Evolutionary conservation across 2,888 invertebrate species (phyloP).

Genomic region (Amphipoea oculea): DNA sequence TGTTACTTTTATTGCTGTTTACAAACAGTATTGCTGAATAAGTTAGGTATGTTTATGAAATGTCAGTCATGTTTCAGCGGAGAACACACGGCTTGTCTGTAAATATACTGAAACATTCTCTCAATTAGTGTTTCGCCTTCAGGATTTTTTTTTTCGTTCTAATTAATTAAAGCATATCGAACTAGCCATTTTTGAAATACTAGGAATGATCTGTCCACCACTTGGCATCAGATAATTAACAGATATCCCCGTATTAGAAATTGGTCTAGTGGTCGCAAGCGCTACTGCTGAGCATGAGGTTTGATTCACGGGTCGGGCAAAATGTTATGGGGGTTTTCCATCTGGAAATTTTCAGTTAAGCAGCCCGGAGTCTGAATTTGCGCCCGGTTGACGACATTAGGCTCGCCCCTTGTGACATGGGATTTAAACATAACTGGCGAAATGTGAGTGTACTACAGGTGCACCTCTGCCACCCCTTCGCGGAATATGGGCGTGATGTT

Average conservation of each 20-base stretch:
- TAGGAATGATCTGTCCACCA: not conserved
- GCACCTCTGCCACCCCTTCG: no score
- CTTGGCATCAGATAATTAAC: not conserved
- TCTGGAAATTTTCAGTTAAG: no score
- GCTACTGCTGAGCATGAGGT: not conserved
- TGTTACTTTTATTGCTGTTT: slow-evolving; percentile 47
- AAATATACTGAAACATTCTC: slow-evolving; percentile 4
- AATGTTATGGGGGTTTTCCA: no score
- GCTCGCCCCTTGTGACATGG: no score
- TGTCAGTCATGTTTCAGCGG: not conserved
- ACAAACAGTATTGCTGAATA: slow-evolving; percentile 46
- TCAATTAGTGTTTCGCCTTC: slow-evolving; percentile 6
- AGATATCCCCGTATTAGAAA: not conserved
- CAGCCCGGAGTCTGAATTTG: no score
- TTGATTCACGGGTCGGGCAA: no score
- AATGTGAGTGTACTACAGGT: no score
- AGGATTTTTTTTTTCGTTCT: not conserved
- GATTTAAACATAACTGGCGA: no score
- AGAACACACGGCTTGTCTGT: not conserved
- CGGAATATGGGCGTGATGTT: no score
- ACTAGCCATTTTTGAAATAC: not conserved
- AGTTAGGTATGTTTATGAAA: slow-evolving; percentile 24
- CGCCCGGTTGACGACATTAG: no score
- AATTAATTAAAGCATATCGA: not conserved
- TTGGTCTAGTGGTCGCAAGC: not conserved